These are phyloP conservation scores for Latrodectus hesperus DNA, from an alignment of 2,888 invertebrate species.

Conservation along the genomic window DNA sequence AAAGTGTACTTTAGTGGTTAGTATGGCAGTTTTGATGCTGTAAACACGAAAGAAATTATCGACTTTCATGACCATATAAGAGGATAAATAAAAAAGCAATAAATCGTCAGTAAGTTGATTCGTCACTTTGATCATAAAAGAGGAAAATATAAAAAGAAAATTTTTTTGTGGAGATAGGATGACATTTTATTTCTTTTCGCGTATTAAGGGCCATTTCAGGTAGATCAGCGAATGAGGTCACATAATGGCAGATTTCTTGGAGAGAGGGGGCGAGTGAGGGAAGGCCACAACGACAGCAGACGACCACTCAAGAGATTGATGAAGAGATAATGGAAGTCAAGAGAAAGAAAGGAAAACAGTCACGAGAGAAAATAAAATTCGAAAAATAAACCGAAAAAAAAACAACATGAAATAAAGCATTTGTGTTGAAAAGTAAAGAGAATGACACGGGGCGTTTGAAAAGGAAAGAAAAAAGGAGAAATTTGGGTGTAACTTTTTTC, in stretches of 20 bases:
- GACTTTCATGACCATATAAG: conserved; percentile 14
- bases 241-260: background rate
- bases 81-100: too few species aligned
- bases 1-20: too few species aligned
- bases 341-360: background rate
- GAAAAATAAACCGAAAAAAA: background rate
- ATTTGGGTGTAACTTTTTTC: background rate
- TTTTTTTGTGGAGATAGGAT: background rate
- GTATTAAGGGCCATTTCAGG: background rate
- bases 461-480: conserved; percentile 1
- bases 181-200: conserved; percentile 3
- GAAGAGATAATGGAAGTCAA: conserved; percentile 17
- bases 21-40: background rate
- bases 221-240: background rate
- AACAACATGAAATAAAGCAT: too few species aligned
- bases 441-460: background rate
- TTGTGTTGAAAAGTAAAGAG: background rate
- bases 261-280: conserved; percentile 6
- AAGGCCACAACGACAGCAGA: background rate
- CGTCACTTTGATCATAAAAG: too few species aligned
- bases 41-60: conserved; percentile 43
- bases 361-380: background rate
- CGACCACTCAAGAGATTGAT: conserved; percentile 19
- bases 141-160: too few species aligned
- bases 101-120: too few species aligned